Percentiles rank a stretch among this genome's conserved stretches.
These are phyloP conservation scores for Serrognathus titanus DNA, from an alignment of 2,888 invertebrate genomes.

Conservation along the genomic window DNA sequence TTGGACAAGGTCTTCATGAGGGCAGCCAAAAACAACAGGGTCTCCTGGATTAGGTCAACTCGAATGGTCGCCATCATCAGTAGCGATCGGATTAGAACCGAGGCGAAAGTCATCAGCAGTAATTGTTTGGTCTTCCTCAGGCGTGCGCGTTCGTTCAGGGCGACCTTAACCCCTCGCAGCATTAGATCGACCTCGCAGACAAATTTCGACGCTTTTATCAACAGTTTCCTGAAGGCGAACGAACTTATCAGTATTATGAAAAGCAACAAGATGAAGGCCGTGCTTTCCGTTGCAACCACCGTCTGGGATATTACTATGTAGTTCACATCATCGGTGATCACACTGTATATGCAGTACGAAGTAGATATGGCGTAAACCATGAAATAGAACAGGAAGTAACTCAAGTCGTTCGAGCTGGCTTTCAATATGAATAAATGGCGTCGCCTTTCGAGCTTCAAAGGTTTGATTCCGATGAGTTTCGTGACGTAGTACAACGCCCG, in stretches of 20 bases:
- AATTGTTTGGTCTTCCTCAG: not conserved
- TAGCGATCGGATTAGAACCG: slow-evolving; percentile 22
- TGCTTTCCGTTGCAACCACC: no score
- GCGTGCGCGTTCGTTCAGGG: not conserved
- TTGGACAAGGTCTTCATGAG: slow-evolving; percentile 34
- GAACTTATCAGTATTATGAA: not conserved
- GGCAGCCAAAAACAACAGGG: slow-evolving; percentile 26
- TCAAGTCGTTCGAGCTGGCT: not conserved
- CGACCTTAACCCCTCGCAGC: not conserved
- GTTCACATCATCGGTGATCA: no score
- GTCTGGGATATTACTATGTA: no score
- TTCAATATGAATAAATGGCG: no score
- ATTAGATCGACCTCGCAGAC: not conserved
- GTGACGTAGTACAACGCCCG: slow-evolving; percentile 2
- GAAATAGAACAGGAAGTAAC: not conserved
- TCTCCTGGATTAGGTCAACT: slow-evolving; percentile 28
- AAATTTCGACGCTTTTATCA: not conserved
- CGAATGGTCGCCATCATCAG: slow-evolving; percentile 25
- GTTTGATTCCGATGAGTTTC: slow-evolving; percentile 1
- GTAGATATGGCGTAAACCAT: not conserved
- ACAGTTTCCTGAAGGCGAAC: not conserved
- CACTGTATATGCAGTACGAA: not conserved
- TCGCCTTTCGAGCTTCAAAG: not conserved
- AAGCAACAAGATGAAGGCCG: not conserved
- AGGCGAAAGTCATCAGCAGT: slow-evolving; percentile 21